A percentile compares a stretch with the other conserved stretches of the same genome.
These are phyloP conservation scores for Sthenelais limicola DNA, from an alignment of 2,888 invertebrate species.

Conservation along the genomic window DNA sequence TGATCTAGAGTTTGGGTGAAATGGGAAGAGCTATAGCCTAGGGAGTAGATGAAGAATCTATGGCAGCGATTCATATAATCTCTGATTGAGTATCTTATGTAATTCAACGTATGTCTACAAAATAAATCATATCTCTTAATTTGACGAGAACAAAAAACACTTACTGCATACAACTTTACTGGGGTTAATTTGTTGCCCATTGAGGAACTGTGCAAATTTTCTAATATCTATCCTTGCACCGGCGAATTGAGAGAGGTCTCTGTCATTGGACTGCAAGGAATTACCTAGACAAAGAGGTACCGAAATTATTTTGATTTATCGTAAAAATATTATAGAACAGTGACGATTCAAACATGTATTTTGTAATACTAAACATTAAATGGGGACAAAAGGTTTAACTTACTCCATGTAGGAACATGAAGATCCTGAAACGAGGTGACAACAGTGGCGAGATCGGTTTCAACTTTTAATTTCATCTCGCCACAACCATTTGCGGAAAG, in stretches of 20 bases:
- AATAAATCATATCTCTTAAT: too few relatives aligned
- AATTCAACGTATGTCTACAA: too few relatives aligned
- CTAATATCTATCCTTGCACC: slow-evolving; percentile 80
- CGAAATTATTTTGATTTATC: too few relatives aligned
- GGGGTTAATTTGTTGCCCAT: slow-evolving; percentile 84
- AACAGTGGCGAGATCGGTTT: slow-evolving; percentile 85
- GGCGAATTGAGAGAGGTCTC: slow-evolving; percentile 45
- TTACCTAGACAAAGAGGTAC: too few relatives aligned
- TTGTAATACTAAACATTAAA: too few relatives aligned
- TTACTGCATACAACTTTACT: slow-evolving; percentile 80
- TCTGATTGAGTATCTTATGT: too few relatives aligned
- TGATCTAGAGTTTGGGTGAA: background rate
- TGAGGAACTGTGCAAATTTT: slow-evolving; percentile 84
- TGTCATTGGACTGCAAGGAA: background rate
- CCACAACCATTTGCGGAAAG: slow-evolving; percentile 83
- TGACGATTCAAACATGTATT: too few relatives aligned
- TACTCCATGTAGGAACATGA: slow-evolving; percentile 76
- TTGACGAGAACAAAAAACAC: too few relatives aligned
- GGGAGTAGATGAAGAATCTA: too few relatives aligned
- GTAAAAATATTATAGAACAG: too few relatives aligned
- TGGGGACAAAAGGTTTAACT: too few relatives aligned
- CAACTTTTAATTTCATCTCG: slow-evolving; percentile 78
- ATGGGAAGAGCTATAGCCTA: background rate
- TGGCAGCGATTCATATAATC: too few relatives aligned
- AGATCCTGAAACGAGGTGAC: slow-evolving; percentile 86